Evolutionary conservation across 2,888 invertebrate genomes (phyloP).

Genomic region (Ichneumoninae sp.): DNA sequence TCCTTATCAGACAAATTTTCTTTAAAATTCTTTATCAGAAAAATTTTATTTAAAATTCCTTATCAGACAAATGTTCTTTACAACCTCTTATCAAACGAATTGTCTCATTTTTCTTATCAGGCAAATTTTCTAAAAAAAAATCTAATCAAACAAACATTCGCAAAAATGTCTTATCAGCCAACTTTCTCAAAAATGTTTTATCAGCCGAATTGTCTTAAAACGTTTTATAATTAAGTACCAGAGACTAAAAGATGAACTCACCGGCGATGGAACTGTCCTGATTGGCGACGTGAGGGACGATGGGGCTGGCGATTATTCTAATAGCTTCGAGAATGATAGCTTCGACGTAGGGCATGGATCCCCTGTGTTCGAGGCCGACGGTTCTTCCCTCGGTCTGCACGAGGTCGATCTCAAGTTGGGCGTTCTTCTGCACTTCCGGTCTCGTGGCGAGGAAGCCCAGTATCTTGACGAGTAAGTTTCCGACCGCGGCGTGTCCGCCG

Average conservation of each 20-base stretch:
- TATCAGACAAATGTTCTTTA: background rate
- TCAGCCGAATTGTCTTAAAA: background rate
- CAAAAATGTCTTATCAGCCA: too few relatives aligned
- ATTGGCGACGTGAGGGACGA: conserved; percentile 89
- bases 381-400: conserved; percentile 70
- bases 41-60: background rate
- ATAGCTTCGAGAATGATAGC: conserved; percentile 88
- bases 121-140: too few relatives aligned
- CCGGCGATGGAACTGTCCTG: conserved; percentile 87
- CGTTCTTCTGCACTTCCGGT: conserved; percentile 85
- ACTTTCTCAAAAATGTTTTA: too few relatives aligned
- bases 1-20: background rate
- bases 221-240: conserved; percentile 21
- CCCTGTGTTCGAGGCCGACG: conserved; percentile 84
- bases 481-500: conserved; percentile 89
- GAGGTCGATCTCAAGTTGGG: conserved; percentile 86
- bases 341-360: conserved; percentile 87
- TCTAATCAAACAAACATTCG: background rate
- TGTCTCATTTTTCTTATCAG: background rate
- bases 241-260: conserved; percentile 79
- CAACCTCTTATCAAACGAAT: too few relatives aligned
- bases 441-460: conserved; percentile 86
- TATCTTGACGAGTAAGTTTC: conserved; percentile 87
- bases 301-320: conserved; percentile 88
- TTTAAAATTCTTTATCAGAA: too few relatives aligned